A percentile compares a stretch with the other conserved stretches of the same genome.
Conservation (phyloP, 1,140 invertebrate genomes). For the Lordiphosa clarofinis region DNA sequence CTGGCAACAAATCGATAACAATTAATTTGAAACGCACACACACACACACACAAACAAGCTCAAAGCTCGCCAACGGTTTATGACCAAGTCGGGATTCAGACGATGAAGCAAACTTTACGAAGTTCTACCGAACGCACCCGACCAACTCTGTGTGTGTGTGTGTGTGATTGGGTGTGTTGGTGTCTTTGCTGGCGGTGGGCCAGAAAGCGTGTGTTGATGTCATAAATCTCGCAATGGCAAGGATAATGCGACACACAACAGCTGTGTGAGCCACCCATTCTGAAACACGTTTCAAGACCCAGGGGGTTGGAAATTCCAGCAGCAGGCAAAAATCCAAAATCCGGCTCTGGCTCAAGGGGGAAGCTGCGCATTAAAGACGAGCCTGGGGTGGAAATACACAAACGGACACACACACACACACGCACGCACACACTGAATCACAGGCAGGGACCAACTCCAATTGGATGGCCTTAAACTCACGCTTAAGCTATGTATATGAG, state of each 20-base stretch:
- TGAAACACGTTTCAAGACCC: slow-evolving; percentile 65
- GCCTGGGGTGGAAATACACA: slow-evolving; percentile 52
- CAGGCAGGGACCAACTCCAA: slow-evolving; percentile 4
- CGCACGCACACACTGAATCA: slow-evolving; percentile 2
- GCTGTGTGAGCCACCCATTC: slow-evolving; percentile 44
- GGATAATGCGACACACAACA: slow-evolving; percentile 3
- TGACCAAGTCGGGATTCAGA: no score
- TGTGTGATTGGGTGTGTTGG: no score
- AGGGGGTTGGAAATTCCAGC: slow-evolving; percentile 38
- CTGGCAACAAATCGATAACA: slow-evolving; percentile 53
- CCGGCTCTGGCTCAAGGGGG: slow-evolving; percentile 50
- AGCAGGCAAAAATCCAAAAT: slow-evolving; percentile 9
- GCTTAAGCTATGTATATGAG: no score
- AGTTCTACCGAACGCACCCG: neutral
- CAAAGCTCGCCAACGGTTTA: no score
- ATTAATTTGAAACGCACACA: slow-evolving; percentile 30
- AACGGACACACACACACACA: slow-evolving; percentile 13
- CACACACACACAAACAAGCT: slow-evolving; percentile 11
- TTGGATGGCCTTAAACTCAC: slow-evolving; percentile 1
- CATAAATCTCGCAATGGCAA: slow-evolving; percentile 45
- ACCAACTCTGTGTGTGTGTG: no score
- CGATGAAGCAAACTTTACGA: no score
- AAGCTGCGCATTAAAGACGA: slow-evolving; percentile 38
- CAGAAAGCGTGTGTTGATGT: slow-evolving; percentile 67
- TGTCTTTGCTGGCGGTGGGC: slow-evolving; percentile 10